These are phyloP conservation scores for Drosophila truncata DNA, from an alignment of 1,140 invertebrate genomes.

Conservation along the genomic window DNA sequence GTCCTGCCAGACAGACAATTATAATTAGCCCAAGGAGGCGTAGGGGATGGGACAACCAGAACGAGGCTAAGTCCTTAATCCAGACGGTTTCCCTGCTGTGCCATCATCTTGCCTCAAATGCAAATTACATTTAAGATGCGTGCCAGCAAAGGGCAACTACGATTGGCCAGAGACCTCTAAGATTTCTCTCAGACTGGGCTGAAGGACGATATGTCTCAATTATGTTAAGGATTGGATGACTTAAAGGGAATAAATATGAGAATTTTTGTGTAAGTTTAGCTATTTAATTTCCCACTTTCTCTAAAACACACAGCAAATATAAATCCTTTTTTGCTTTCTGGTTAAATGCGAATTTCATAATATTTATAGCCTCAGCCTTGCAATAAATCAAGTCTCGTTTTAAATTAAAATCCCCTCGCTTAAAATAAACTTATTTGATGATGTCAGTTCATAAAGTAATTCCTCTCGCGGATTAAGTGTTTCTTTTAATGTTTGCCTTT, in stretches of 20 bases:
- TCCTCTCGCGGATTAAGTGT: conserved; percentile 1
- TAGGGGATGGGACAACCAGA: not conserved
- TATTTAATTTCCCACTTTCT: not conserved
- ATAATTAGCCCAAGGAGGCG: conserved; percentile 37
- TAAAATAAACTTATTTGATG: not conserved
- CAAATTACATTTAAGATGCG: conserved; percentile 63
- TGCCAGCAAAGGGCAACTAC: conserved; percentile 26
- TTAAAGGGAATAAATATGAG: conserved; percentile 8
- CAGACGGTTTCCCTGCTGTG: conserved; percentile 15
- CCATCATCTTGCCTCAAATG: conserved; percentile 17
- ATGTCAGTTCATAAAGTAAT: conserved; percentile 11
- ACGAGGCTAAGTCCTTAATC: conserved; percentile 38
- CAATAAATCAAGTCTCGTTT: not conserved
- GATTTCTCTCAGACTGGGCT: conserved; percentile 6
- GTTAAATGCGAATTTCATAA: not conserved
- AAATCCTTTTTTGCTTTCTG: not conserved
- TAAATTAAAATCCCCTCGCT: not conserved
- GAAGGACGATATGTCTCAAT: conserved; percentile 4
- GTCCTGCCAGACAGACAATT: conserved; percentile 32
- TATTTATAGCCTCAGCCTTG: not conserved
- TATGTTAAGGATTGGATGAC: not conserved
- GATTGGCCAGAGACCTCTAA: conserved; percentile 16
- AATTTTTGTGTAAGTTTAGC: not conserved
- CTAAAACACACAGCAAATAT: too few species aligned
- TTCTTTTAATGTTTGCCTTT: conserved; percentile 15